These are phyloP conservation scores for Dipus sagitta DNA, from an alignment of 2,797 vertebrate genomes.

Conservation along the genomic window DNA sequence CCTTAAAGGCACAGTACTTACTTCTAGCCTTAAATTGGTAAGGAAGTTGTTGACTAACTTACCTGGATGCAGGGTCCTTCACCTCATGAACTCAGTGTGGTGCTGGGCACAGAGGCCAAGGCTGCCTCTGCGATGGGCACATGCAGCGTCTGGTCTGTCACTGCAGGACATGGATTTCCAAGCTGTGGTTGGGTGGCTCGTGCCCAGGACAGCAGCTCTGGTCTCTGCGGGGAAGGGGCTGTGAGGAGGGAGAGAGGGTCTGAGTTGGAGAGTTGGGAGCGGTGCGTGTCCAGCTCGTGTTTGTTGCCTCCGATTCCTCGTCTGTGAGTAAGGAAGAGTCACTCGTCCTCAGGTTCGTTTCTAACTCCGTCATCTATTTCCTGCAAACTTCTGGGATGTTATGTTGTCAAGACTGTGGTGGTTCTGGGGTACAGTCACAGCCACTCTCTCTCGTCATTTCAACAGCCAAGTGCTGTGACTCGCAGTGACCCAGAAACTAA, in stretches of 20 bases:
- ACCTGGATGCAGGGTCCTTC: slow-evolving; percentile 15
- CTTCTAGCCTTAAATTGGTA: not conserved
- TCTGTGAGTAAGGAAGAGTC: not conserved
- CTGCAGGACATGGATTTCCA: not conserved
- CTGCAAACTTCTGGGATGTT: not conserved
- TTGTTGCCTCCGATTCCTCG: not conserved
- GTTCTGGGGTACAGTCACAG: not conserved
- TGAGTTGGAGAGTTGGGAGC: not conserved
- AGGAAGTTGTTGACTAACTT: not conserved
- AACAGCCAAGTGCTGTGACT: not conserved
- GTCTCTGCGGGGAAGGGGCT: not conserved
- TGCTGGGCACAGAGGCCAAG: not conserved
- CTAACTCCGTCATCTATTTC: not conserved
- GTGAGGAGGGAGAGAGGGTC: not conserved
- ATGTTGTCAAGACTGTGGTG: not conserved
- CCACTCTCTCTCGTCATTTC: not conserved
- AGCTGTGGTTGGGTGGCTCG: not conserved
- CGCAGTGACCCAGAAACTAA: not conserved
- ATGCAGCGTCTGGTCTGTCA: not conserved
- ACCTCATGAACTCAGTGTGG: not conserved
- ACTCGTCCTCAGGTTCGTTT: not conserved
- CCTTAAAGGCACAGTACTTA: not conserved
- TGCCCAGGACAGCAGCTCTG: not conserved
- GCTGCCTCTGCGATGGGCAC: not conserved
- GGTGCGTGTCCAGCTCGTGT: fast-evolving